These are phyloP conservation scores for Hydrotaea diabolus DNA, from an alignment of 2,888 invertebrate species.

Conservation along the genomic window DNA sequence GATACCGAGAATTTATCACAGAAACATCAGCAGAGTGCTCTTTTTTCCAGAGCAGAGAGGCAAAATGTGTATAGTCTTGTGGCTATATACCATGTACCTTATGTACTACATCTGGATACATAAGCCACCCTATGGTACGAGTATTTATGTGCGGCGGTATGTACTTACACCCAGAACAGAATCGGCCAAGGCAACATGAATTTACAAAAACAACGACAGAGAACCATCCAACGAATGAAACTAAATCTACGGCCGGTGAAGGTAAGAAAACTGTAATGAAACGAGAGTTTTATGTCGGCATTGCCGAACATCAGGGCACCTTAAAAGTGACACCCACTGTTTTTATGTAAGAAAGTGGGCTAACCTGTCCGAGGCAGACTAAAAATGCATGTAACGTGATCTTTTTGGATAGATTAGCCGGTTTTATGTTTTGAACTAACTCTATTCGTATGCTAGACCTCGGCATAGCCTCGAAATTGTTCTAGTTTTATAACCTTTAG, in stretches of 20 bases:
- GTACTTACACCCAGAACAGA: constrained; percentile 43
- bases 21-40: constrained; percentile 74
- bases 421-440: no score
- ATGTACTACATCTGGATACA: constrained; percentile 48
- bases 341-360: no score
- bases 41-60: constrained; percentile 28
- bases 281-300: constrained; percentile 35
- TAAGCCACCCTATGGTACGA: constrained; percentile 26
- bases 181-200: constrained; percentile 75
- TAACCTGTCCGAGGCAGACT: no score
- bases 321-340: background rate
- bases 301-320: background rate
- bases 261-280: constrained; percentile 25
- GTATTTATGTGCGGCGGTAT: constrained; percentile 13
- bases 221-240: constrained; percentile 47
- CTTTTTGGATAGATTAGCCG: no score
- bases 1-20: constrained; percentile 77
- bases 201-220: constrained; percentile 52
- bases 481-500: no score
- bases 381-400: no score
- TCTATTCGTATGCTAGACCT: no score
- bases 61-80: constrained; percentile 32
- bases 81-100: constrained; percentile 59
- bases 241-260: constrained; percentile 54
- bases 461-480: no score